Evolutionary conservation across 2,113 vertebrate genomes (phyloP).

Genomic region (Peromyscus californicus): DNA sequence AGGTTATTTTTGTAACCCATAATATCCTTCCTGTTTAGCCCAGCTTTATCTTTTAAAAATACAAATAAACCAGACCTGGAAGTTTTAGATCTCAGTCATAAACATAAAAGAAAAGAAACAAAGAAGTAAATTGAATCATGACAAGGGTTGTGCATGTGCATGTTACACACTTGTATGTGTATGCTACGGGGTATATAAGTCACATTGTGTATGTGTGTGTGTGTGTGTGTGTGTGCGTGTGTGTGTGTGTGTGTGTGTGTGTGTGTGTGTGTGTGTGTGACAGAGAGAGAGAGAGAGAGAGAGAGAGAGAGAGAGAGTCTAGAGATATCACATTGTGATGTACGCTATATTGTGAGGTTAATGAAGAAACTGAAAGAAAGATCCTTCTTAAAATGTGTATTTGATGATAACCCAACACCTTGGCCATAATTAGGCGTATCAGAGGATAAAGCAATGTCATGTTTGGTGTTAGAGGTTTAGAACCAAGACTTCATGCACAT

Average conservation of each 20-base stretch:
- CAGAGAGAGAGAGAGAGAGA: too few species aligned
- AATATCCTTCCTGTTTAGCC: constrained; percentile 32
- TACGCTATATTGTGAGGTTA: not conserved
- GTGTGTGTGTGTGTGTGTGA: not conserved
- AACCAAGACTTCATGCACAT: not conserved
- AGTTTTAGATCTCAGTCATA: constrained; percentile 56
- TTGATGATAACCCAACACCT: constrained; percentile 67
- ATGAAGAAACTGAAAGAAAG: constrained; percentile 21
- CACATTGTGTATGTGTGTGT: not conserved
- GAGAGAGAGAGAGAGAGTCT: too few species aligned
- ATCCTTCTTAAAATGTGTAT: not conserved
- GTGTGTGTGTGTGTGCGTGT: not conserved
- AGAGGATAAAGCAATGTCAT: not conserved
- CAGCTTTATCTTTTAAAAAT: constrained; percentile 16
- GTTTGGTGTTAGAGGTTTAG: not conserved
- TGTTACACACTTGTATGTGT: not conserved
- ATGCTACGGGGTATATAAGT: not conserved
- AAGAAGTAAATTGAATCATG: constrained; percentile 19
- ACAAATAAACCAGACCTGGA: constrained; percentile 2
- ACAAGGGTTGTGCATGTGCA: not conserved
- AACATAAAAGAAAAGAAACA: constrained; percentile 73
- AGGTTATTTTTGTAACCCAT: not conserved
- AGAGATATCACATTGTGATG: not conserved
- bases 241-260: not conserved
- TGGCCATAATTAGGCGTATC: constrained; percentile 36